These are phyloP conservation scores for Homarus americanus DNA, from an alignment of 1,140 invertebrate species.

Conservation along the genomic window DNA sequence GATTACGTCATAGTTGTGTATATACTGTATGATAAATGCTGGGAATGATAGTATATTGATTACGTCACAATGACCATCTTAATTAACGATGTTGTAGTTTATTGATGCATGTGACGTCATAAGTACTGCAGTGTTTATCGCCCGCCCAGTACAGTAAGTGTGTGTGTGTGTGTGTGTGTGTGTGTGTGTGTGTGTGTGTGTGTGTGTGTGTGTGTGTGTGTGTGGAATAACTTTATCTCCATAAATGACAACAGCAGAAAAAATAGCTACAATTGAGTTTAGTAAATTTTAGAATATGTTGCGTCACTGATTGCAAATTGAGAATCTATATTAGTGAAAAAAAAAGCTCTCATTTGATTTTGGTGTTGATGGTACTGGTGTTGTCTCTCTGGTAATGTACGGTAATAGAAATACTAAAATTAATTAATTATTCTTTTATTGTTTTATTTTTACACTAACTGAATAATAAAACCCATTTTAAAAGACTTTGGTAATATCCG, in stretches of 20 bases:
- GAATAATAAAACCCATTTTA: background rate
- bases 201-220: too few relatives aligned
- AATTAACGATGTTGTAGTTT: too few relatives aligned
- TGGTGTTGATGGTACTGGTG: background rate
- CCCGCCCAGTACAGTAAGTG: too few relatives aligned
- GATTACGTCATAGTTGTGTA: too few relatives aligned
- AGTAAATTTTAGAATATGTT: background rate
- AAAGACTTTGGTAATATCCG: background rate
- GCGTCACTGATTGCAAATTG: background rate
- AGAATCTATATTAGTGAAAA: background rate
- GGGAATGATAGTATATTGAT: too few relatives aligned
- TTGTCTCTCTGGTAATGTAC: background rate
- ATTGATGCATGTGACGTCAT: too few relatives aligned
- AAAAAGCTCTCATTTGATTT: constrained; percentile 5
- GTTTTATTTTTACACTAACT: too few relatives aligned
- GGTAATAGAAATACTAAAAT: background rate
- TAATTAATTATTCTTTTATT: background rate
- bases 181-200: too few relatives aligned
- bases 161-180: too few relatives aligned
- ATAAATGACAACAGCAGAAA: background rate
- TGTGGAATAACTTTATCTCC: background rate
- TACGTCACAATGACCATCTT: too few relatives aligned
- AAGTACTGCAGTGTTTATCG: too few relatives aligned
- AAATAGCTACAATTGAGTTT: background rate
- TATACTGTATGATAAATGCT: too few relatives aligned